Conservation (phyloP, 2,888 invertebrate species). For the Philereme vetulata region DNA sequence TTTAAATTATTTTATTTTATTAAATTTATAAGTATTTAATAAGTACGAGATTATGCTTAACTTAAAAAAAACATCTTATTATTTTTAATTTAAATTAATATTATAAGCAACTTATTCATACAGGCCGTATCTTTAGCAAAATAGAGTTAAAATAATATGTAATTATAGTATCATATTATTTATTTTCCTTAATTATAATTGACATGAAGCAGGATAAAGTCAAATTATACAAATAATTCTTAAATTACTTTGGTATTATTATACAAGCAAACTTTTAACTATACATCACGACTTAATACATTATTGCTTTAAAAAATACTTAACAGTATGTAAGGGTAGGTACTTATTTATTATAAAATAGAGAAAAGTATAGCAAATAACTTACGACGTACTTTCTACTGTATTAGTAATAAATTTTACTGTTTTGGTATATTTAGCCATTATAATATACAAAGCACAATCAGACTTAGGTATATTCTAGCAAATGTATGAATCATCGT, state of each 20-base stretch:
- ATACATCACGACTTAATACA: constrained; percentile 9
- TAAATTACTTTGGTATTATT: constrained; percentile 59
- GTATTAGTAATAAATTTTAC: constrained; percentile 20
- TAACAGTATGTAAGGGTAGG: background rate
- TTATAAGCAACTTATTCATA: constrained; percentile 38
- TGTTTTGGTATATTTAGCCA: constrained; percentile 57
- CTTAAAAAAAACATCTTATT: background rate
- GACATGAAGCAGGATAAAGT: constrained; percentile 75
- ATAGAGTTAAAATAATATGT: constrained; percentile 48
- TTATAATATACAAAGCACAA: constrained; percentile 76
- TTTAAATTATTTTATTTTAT: background rate
- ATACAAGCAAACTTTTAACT: constrained; percentile 17
- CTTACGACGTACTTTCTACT: background rate
- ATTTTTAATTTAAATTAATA: background rate
- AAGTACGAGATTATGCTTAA: constrained; percentile 58
- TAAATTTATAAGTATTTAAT: constrained; percentile 30
- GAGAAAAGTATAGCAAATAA: constrained; percentile 12
- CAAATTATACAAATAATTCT: constrained; percentile 48
- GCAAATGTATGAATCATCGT: constrained; percentile 76
- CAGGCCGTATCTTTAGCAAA: constrained; percentile 49
- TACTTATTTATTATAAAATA: background rate
- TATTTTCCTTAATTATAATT: constrained; percentile 74
- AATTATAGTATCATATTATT: constrained; percentile 59
- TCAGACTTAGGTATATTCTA: constrained; percentile 82
- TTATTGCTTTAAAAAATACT: constrained; percentile 31